A percentile compares a stretch with the other conserved stretches of the same genome.
phyloP scores from a whole-genome alignment of 2,888 invertebrate genomes.

The Pasiphila rectangulata region DNA sequence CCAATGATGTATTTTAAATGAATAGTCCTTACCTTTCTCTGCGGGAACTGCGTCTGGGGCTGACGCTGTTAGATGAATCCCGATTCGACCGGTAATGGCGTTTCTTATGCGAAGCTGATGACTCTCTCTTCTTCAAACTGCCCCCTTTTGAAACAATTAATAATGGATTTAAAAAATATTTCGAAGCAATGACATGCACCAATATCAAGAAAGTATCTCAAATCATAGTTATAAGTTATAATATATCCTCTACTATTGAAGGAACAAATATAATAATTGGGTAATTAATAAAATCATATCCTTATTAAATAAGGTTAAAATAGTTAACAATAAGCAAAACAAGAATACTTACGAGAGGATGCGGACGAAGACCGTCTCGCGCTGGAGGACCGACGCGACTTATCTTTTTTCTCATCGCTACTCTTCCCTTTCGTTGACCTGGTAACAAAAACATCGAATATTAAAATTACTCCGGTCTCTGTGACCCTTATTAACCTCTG shows the following conservation, averaged over 20 bases:
- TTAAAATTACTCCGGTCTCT: too few species aligned
- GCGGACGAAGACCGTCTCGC: slow-evolving; percentile 67
- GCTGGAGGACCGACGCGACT: slow-evolving; percentile 61
- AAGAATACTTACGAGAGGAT: slow-evolving; percentile 63
- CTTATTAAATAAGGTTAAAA: too few species aligned
- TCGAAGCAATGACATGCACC: too few species aligned
- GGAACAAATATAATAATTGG: too few species aligned
- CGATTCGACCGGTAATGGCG: slow-evolving; percentile 93
- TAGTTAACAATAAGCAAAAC: neutral
- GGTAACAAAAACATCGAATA: neutral
- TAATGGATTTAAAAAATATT: neutral
- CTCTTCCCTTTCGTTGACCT: slow-evolving; percentile 52
- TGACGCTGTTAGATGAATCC: slow-evolving; percentile 86
- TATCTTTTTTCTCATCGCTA: slow-evolving; percentile 59
- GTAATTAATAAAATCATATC: too few species aligned
- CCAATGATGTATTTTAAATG: too few species aligned
- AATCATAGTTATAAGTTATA: too few species aligned
- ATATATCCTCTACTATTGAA: too few species aligned
- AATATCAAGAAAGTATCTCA: too few species aligned
- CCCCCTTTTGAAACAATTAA: slow-evolving; percentile 47
- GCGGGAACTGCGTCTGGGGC: slow-evolving; percentile 74
- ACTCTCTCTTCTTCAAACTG: slow-evolving; percentile 84
- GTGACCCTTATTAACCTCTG: too few species aligned
- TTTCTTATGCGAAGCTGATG: slow-evolving; percentile 87
- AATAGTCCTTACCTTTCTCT: slow-evolving; percentile 75